Base-by-base conservation (phyloP, 2,888 invertebrate species). In the Watsonalla binaria region DNA sequence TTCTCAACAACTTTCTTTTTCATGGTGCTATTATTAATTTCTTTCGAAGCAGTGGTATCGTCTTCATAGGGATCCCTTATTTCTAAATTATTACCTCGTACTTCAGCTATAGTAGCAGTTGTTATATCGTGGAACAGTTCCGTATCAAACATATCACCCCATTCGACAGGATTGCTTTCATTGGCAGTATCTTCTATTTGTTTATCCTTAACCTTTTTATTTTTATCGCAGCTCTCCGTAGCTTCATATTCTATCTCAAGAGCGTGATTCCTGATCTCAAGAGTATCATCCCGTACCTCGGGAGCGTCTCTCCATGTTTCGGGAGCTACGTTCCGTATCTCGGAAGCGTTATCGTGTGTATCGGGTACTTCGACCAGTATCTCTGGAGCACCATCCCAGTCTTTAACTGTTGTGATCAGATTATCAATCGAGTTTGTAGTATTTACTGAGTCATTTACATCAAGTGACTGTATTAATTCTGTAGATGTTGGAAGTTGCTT, bases 111-210 rank as follows among this genome's bases (percentile, higher is more conserved):
- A n/a, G 46, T 35, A 33, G 39, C 24, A 15, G 39, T 48, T 42
- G 50, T 35, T 33, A 48, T 54, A 52, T 67, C 62, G 15, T 59
- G 53, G 52, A 86, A 63, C 47, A 85, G 58, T 54, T 84, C 78
- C 24, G 68, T 66, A 62, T 86, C 86, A 61, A 86, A 78, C 76
- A 88, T 82, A 49, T 85, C 68, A 56, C 74, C 65, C 86, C 86
- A 86, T 48, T 71, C 58, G 6, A 80, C 61, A 42, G 66, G 51
- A 5, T 50, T 46, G 5, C 42, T 49, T n/a, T 55, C 47, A 42
- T 37, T 51, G 15, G 5, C 37, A n/a, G 37, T 9, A 13, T 14
- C 14, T 14, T 14, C 9, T 37, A 11, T 5, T 5, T 11, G 42
- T 42, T 8, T 42, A 42, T 11, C 42, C 11, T 11, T 11, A 42